Conservation (phyloP, 2,888 invertebrate genomes). For the Galerucella calmariensis region DNA sequence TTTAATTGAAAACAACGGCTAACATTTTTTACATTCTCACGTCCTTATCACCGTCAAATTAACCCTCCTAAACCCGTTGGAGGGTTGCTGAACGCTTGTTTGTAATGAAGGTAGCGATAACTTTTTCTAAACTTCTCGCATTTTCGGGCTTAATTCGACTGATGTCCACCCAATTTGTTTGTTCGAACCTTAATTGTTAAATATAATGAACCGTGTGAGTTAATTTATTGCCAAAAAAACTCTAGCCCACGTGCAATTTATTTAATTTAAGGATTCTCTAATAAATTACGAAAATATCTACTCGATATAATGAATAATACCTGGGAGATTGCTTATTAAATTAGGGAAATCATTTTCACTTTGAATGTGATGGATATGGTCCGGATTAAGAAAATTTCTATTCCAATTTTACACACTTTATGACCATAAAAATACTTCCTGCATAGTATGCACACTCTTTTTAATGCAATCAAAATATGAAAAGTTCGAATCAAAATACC, state of each 20-base stretch:
- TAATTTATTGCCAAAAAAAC: slow-evolving; percentile 20
- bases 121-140: slow-evolving; percentile 21
- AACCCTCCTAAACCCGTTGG: slow-evolving; percentile 10
- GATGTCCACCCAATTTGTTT: slow-evolving; percentile 31
- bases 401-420: no score
- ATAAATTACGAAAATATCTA: neutral
- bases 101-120: slow-evolving; percentile 30
- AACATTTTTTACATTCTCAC: slow-evolving; percentile 10
- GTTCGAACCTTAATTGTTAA: slow-evolving; percentile 27
- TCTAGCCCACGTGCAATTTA: neutral
- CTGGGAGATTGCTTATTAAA: neutral
- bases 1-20: slow-evolving; percentile 12
- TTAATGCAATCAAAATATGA: no score
- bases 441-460: no score
- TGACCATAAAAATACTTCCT: no score
- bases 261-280: neutral
- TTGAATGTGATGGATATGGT: neutral
- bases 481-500: no score
- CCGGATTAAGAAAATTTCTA: neutral
- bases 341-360: neutral
- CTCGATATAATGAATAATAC: neutral
- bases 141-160: slow-evolving; percentile 27
- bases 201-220: slow-evolving; percentile 24
- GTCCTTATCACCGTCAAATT: slow-evolving; percentile 24
- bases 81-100: slow-evolving; percentile 19